Evolutionary conservation across 2,797 vertebrate genomes (phyloP).

Genomic region (Spinibarbus caldwelli): DNA sequence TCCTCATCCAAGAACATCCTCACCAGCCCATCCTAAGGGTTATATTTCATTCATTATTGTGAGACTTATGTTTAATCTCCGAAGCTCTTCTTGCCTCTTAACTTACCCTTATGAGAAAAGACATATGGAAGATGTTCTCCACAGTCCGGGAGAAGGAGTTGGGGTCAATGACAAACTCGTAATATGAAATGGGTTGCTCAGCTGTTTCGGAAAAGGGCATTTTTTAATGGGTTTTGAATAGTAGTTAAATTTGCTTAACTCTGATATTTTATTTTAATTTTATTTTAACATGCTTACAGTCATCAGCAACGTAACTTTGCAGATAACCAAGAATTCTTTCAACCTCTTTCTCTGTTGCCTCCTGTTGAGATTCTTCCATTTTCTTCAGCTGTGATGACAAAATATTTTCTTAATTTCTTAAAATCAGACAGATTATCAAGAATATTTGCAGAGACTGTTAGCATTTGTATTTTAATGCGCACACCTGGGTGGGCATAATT

Average conservation of each 20-base stretch:
- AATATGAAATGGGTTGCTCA: constrained; percentile 87
- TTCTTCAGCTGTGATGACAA: constrained; percentile 82
- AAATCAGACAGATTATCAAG: background rate
- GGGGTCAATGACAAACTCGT: constrained; percentile 94
- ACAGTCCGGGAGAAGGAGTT: constrained; percentile 91
- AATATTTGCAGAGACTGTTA: background rate
- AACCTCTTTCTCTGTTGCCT: constrained; percentile 97
- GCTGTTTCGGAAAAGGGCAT: constrained; percentile 74
- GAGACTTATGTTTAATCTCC: background rate
- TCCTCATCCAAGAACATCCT: constrained; percentile 71
- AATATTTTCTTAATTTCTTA: background rate
- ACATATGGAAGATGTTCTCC: constrained; percentile 97
- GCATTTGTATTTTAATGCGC: constrained; percentile 20
- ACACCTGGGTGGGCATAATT: constrained; percentile 93
- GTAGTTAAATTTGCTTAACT: background rate
- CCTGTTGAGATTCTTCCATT: constrained; percentile 94
- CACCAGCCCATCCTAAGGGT: constrained; percentile 77
- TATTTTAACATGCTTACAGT: constrained; percentile 82
- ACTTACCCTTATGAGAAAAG: constrained; percentile 94
- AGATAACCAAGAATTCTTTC: constrained; percentile 91
- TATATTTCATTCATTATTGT: background rate
- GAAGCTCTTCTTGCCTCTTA: background rate
- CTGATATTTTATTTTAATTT: background rate
- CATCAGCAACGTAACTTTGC: constrained; percentile 80
- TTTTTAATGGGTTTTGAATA: background rate